Base-by-base conservation (phyloP, 30 jellyfish, hydroid and myxozoan species). In the Cassiopea andromeda region DNA sequence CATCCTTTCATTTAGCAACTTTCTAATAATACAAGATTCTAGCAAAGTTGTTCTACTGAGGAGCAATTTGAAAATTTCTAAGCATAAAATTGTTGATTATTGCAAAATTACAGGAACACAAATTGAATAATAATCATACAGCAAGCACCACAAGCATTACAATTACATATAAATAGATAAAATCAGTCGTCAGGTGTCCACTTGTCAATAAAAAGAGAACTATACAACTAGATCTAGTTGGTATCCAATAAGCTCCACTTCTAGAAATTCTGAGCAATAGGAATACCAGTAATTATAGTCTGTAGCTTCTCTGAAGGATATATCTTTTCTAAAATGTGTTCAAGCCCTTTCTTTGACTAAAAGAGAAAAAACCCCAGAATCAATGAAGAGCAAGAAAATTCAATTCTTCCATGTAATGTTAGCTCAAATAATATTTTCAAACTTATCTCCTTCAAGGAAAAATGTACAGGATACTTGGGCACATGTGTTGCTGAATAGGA, bases 271-370 rank as follows among this genome's bases (percentile, higher is more conserved):
- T 88, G 97, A 1, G 91, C 70, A 43, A 91, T 60, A 19, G 98
- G 98, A 16, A 92, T 87, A 54, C 94, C 89, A 50, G 84, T 92
- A 27, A 85, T 75, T 7, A 69, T 64, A 7, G 92, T 75, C 89
- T 85, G 93, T 49, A 87, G 17, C 80, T 87, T 92, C 73, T 92
- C 98, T 1, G 96, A 90, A 18, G 69, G 58, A 60, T 46, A 92
- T 87, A 92, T 61, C 73, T 83, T 87, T 67, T 91, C 91, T 60
- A 92, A 74, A 46, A 92, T 82, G 71, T 87, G 86, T 12, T 92
- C 96, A 27, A 92, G 57, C 19, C 98, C 98, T 88, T 92, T 92
- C 61, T 49, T 67, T 14, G 98, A 92, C 98, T 92, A 50, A 46
- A 92, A 92, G 27, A 19, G 58, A 84, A 79, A 71, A 81, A 58